Base-by-base conservation (phyloP, 2,888 invertebrate species). In the Eurois occulta region DNA sequence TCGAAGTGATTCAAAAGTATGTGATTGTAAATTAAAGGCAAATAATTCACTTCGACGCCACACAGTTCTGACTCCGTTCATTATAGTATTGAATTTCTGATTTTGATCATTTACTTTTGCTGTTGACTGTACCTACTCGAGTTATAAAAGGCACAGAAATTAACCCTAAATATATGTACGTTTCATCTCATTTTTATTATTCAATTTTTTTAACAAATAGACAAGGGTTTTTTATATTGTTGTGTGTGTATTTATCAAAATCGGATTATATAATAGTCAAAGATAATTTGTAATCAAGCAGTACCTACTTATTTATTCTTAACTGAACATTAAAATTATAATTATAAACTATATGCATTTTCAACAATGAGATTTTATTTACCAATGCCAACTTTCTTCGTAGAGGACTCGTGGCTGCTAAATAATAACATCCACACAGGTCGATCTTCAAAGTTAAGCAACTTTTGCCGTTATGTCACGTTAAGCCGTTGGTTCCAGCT, bases 281-380 rank as follows among this genome's bases (percentile, higher is more conserved):
- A 79, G 21, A 78, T 58, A 13, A 24, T 70, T 52, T 77, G 28
- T 65, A 55, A 81, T 41, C 10, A 24, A 80, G 46, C 48, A 21
- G 46, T 43, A 60, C 24, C 52, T 81, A 58, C 18, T 81, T 74
- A 79, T 75, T 81, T 75, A 81, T 81, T 60, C 21, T 24, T 80
- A 80, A 64, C 38, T 62, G 24, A 18, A 28, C n/a, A 55, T 32
- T 80, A 52, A 79, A 80, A 28, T 68, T 35, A 46, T 64, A 32
- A 28, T 58, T 21, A 58, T 58, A 35, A n/a, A 43, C n/a, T 75
- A 41, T 28, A 72, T 65, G n/a, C n/a, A 41, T 41, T 75, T 69
- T 48, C 28, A 52, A 79, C 60, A 69, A 62, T 58, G 60, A 24
- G 2, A 16, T 68, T 79, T 77, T 77, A 79, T 79, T 79, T 35